Evolutionary conservation across 2,888 invertebrate species (phyloP).

Genomic region (Baccha elongata): DNA sequence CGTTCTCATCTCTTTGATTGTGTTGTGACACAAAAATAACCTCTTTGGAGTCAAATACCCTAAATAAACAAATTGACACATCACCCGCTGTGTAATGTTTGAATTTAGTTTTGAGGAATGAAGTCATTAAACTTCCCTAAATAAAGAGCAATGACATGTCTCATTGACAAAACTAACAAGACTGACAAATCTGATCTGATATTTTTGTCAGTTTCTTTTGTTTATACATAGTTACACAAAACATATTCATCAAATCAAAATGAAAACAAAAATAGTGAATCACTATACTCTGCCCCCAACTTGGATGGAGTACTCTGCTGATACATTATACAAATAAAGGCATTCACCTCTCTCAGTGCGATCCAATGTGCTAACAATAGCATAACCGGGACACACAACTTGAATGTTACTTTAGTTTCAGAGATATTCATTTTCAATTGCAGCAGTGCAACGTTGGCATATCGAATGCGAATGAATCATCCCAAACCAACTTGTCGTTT

Average conservation of each 20-base stretch:
- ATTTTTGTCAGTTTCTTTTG: conserved; percentile 22
- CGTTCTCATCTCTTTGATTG: too few relatives aligned
- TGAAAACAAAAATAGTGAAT: conserved; percentile 52
- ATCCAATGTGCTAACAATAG: conserved; percentile 48
- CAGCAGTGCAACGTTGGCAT: conserved; percentile 27
- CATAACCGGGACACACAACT: conserved; percentile 54
- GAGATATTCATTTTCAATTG: conserved; percentile 36
- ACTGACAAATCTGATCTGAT: conserved; percentile 35
- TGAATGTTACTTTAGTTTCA: conserved; percentile 9
- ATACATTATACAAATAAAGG: conserved; percentile 24
- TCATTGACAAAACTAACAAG: conserved; percentile 25
- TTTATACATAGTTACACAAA: not conserved
- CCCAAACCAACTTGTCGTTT: conserved; percentile 33
- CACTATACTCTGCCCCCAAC: conserved; percentile 44
- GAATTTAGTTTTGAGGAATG: conserved; percentile 17
- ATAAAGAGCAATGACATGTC: not conserved
- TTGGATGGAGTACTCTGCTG: conserved; percentile 4
- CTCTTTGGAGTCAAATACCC: not conserved
- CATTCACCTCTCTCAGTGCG: conserved; percentile 61
- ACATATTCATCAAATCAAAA: conserved; percentile 47
- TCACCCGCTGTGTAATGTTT: too few relatives aligned
- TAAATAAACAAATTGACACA: conserved; percentile 11
- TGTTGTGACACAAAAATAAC: too few relatives aligned
- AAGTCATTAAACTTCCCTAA: conserved; percentile 34
- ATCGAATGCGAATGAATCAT: conserved; percentile 58